Evolutionary conservation across 2,113 vertebrate genomes (phyloP), one percentile per base, ranked within the genome.

Genomic region (Malurus elegans): DNA sequence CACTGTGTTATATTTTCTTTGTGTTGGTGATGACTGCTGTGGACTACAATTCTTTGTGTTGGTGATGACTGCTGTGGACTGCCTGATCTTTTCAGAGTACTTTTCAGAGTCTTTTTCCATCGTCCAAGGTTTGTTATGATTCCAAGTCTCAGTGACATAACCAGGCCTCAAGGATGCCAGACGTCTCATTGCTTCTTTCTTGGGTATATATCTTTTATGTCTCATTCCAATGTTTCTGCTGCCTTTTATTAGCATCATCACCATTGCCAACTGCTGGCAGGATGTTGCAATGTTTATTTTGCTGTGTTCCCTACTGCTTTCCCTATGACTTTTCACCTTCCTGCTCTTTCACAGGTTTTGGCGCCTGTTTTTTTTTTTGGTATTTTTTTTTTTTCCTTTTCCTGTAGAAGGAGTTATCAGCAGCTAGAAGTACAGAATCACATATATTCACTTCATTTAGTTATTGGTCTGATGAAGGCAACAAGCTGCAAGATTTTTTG

Each of bases 331-430:
- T 88, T 93, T 45, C 25, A 57, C 64, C 11, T 23, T 28, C 34
- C 38, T 44, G 7, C n/a, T 57, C 15, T 69, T 83, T 67, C 31
- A 47, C 18, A 20, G 4, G 2, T 36, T 20, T n/a, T 66, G 38
- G 38, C 38, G 11, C 38, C 14, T 9, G 2, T 14, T 13, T 4
- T n/a, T 18, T 6, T 47, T 47, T 53, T 7, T 1, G 8, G n/a
- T n/a, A n/a, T 38, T 14, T 64, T 31, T 79, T 69, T 76, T 53
- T 14, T 64, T 28, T 76, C 4, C 38, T 69, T 72, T 58, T 14
- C 13, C 64, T 38, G 5, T 51, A 53, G 31, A 29, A 74, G 19
- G 12, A 65, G 9, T 88, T 70, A 62, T 4, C 28, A 70, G 34
- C 51, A 57, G 23, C 73, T 21, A 91, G 36, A 78, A 93, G 42